Percentiles rank a stretch among this genome's conserved stretches.
These are phyloP conservation scores for Drosophila subobscura DNA, from an alignment of 1,140 invertebrate species.

Conservation along the genomic window DNA sequence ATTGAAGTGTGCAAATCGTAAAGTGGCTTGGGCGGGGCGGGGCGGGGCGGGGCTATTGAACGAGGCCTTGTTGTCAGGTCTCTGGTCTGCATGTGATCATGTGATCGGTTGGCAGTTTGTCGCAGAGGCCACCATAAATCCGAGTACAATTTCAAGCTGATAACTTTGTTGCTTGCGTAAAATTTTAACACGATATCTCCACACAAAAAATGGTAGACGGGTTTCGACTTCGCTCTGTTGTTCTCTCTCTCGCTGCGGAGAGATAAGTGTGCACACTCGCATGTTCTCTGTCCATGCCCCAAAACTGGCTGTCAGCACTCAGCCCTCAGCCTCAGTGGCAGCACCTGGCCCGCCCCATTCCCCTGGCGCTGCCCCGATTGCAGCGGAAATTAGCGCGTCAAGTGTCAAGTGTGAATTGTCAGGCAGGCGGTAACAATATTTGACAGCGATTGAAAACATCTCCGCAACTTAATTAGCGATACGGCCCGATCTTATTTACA, in stretches of 20 bases:
- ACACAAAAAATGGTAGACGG: slow-evolving; percentile 13
- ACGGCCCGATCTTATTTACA: slow-evolving; percentile 55
- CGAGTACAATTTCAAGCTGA: slow-evolving; percentile 66
- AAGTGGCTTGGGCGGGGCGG: slow-evolving; percentile 31
- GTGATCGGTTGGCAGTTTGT: slow-evolving; percentile 30
- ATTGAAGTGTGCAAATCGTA: slow-evolving; percentile 58
- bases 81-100: slow-evolving; percentile 15
- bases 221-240: slow-evolving; percentile 9
- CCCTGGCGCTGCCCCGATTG: slow-evolving; percentile 15
- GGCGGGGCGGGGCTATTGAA: not conserved
- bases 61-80: slow-evolving; percentile 34
- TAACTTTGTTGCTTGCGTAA: slow-evolving; percentile 72
- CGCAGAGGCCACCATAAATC: slow-evolving; percentile 60
- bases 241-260: slow-evolving; percentile 23
- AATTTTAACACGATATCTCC: slow-evolving; percentile 79
- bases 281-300: slow-evolving; percentile 22
- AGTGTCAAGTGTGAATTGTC: slow-evolving; percentile 79
- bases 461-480: slow-evolving; percentile 66
- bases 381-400: slow-evolving; percentile 73
- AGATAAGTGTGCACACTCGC: slow-evolving; percentile 23
- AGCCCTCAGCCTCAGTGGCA: slow-evolving; percentile 6
- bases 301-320: slow-evolving; percentile 10
- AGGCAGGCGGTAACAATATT: slow-evolving; percentile 64
- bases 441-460: slow-evolving; percentile 70
- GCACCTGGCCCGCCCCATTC: slow-evolving; percentile 15